These are phyloP conservation scores for Fundulus diaphanus DNA, from an alignment of 2,797 vertebrate genomes.

Conservation along the genomic window DNA sequence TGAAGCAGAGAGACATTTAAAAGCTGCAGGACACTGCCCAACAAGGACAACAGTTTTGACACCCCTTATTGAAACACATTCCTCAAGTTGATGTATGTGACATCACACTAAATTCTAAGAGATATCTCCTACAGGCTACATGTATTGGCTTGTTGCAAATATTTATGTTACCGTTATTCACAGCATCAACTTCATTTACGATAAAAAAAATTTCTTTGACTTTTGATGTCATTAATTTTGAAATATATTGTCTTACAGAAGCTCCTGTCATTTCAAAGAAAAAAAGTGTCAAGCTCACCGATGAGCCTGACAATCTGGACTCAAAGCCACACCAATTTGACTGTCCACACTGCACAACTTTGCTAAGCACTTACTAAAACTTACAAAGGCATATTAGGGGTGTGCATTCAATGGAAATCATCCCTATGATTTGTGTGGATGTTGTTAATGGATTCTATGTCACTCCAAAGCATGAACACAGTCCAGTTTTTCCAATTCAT, in stretches of 20 bases:
- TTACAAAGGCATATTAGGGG: not conserved
- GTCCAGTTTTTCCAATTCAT: not conserved
- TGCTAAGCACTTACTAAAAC: not conserved
- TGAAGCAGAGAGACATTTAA: too few relatives aligned
- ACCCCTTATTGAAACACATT: too few relatives aligned
- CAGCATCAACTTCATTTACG: not conserved
- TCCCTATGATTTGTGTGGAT: constrained; percentile 8
- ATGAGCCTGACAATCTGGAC: not conserved
- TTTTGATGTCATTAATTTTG: not conserved
- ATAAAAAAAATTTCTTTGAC: not conserved
- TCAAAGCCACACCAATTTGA: not conserved
- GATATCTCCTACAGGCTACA: too few relatives aligned
- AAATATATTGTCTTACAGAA: not conserved
- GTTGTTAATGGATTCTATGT: not conserved
- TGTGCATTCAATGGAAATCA: not conserved
- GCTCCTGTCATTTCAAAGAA: not conserved
- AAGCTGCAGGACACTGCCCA: too few relatives aligned
- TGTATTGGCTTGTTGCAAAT: too few relatives aligned
- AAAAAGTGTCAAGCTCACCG: not conserved
- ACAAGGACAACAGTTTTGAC: too few relatives aligned
- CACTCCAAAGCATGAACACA: constrained; percentile 10
- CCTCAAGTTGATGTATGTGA: not conserved
- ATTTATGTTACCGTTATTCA: not conserved
- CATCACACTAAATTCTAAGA: not conserved
- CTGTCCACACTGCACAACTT: constrained; percentile 2